phyloP scores from a whole-genome alignment of 1,140 invertebrate genomes.

The Maniola jurtina region DNA sequence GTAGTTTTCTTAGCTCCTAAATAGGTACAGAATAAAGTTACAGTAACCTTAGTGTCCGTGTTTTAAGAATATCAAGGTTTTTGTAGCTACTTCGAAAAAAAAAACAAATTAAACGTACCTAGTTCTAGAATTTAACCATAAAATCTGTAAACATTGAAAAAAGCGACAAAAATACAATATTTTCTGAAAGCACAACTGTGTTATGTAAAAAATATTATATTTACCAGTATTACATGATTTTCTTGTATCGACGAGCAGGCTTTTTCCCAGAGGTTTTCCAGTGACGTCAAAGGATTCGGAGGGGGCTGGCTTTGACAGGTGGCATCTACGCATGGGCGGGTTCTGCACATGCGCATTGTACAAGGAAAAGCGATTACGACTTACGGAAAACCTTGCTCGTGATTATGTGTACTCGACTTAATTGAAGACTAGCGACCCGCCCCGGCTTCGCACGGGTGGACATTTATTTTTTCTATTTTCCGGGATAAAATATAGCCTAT shows the following conservation, averaged over 20 bases:
- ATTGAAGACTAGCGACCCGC: too few relatives aligned
- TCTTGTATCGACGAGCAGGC: conserved; percentile 22
- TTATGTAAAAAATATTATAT: background rate
- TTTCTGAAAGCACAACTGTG: background rate
- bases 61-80: too few relatives aligned
- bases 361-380: conserved; percentile 6
- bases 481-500: too few relatives aligned
- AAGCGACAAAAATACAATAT: background rate
- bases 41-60: too few relatives aligned
- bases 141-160: background rate
- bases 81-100: too few relatives aligned
- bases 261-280: conserved; percentile 32
- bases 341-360: conserved; percentile 43
- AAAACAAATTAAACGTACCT: too few relatives aligned
- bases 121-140: too few relatives aligned
- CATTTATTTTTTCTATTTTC: too few relatives aligned
- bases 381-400: conserved; percentile 21
- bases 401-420: background rate
- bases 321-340: conserved; percentile 48
- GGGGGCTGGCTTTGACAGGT: conserved; percentile 53
- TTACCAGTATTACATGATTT: conserved; percentile 52
- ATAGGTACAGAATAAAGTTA: background rate
- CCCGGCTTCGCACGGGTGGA: too few relatives aligned
- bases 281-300: conserved; percentile 50
- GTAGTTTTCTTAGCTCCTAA: background rate